Evolutionary conservation across 2,113 vertebrate genomes (phyloP), one percentile per base, ranked within the genome.

Genomic region (Syngnathus floridae): DNA sequence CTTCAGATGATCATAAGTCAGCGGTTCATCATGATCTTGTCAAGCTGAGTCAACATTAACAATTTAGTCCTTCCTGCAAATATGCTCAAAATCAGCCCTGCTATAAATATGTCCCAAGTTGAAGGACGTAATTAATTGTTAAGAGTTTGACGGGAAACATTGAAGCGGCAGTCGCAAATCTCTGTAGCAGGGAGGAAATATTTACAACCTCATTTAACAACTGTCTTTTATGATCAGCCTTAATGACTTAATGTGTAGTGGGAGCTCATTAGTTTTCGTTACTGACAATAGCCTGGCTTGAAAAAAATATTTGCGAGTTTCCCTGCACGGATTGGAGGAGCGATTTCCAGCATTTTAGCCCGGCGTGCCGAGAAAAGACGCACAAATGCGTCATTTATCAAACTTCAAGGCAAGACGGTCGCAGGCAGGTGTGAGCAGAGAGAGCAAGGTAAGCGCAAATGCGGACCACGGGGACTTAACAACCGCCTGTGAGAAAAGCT

Each of bases 351-450:
- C 37, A 17, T 38, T 59, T 59, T 31, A 12, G 26, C 54, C 14
- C 22, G 26, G 5, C 21, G 54, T 35, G 54, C 36, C 10, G 19
- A 60, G 35, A 17, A 31, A 37, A 16, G 54, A 60, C 37, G 41
- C 58, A 60, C 58, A 40, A 60, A 60, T 21, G 58, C 58, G 41
- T 40, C 37, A 60, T 60, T 60, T 60, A 60, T 60, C 58, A 60
- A n/a, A 40, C 58, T 59, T 59, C 57, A 60, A 60, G 58, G 58
- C 36, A 40, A 60, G 10, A 37, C 35, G 38, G 58, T 60, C 58
- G 22, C 58, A 60, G 19, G 38, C 37, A n/a, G 37, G 58, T 41
- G 58, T 19, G 37, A 60, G 38, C 58, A 14, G 58, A 41, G 58
- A 41, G 37, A 60, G 58, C 58, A 21, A 60, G 58, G 19, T 60